Evolutionary conservation across 2,888 invertebrate genomes (phyloP), one percentile per base, ranked within the genome.

Genomic region (Drosophila basisetae): DNA sequence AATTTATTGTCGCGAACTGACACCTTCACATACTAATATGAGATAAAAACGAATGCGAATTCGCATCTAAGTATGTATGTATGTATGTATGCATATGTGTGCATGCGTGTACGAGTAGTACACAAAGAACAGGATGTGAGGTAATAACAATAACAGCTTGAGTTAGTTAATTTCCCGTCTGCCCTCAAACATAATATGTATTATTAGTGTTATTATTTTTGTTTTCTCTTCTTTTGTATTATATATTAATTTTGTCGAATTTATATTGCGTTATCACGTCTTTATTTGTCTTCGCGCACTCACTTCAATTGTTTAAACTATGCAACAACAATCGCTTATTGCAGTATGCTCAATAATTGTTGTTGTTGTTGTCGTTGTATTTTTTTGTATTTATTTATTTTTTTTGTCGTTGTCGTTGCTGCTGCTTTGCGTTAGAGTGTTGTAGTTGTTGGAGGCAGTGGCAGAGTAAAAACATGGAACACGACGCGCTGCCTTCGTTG

Each of bases 401-500:
- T 47, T 47, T 43, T 43, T 31, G 7, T 30, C 7, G 30, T 43
- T 22, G 59, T 43, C 73, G 68, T 64, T 54, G 41, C 61, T 62
- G 61, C 54, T 66, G 55, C 62, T 74, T 49, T 55, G 50, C 43
- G 56, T 56, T 39, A 43, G 50, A 41, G 47, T 47, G 33, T 65
- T 61, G 37, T 58, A 49, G 55, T 68, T 69, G 56, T 73, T 61
- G 56, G 55, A 30, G 63, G 69, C 54, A 56, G 65, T 63, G 69
- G 67, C 69, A 70, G 73, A 63, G 59, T 69, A 60, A 70, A 74
- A 78, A 80, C 68, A 74, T 71, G 59, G 74, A 76, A 84, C 86
- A 88, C 84, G 82, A 83, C 88, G 84, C 87, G 86, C 70, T 78
- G 80, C 73, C 75, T 73, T 70, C 80, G 80, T 71, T 76, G 73